Evolutionary conservation across 2,888 invertebrate species (phyloP).

Genomic region (Drymonia ruficornis): DNA sequence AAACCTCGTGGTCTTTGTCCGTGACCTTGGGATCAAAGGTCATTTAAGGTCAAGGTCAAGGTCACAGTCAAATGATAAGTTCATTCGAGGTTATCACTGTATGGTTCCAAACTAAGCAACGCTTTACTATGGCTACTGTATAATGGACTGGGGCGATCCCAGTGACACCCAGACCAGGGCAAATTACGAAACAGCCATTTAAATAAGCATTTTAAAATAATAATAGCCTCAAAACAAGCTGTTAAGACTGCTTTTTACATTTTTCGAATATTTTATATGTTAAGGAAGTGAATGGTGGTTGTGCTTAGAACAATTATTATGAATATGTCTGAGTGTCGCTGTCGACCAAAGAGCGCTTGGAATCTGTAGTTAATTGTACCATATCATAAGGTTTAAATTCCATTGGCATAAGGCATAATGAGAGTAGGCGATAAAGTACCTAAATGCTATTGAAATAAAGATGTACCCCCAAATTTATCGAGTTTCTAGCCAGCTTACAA

Average conservation of each 20-base stretch:
- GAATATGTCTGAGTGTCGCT: conserved; percentile 39
- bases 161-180: no score
- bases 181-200: no score
- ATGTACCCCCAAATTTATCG: not conserved
- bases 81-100: no score
- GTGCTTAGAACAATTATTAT: conserved; percentile 43
- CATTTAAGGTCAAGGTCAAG: no score
- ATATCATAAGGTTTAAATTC: conserved; percentile 52
- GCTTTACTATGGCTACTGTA: no score
- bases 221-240: conserved; percentile 13
- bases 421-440: conserved; percentile 10
- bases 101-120: no score
- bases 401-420: conserved; percentile 20
- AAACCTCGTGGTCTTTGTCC: no score
- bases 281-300: conserved; percentile 34
- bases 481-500: no score
- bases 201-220: conserved; percentile 27
- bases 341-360: conserved; percentile 71
- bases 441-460: conserved; percentile 11
- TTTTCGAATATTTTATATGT: conserved; percentile 32
- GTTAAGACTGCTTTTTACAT: conserved; percentile 41
- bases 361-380: conserved; percentile 53
- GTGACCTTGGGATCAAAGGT: no score
- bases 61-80: no score
- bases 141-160: no score